A percentile compares a stretch with the other conserved stretches of the same genome.
Conservation (phyloP, 2,888 invertebrate species). For the Timema podura region DNA sequence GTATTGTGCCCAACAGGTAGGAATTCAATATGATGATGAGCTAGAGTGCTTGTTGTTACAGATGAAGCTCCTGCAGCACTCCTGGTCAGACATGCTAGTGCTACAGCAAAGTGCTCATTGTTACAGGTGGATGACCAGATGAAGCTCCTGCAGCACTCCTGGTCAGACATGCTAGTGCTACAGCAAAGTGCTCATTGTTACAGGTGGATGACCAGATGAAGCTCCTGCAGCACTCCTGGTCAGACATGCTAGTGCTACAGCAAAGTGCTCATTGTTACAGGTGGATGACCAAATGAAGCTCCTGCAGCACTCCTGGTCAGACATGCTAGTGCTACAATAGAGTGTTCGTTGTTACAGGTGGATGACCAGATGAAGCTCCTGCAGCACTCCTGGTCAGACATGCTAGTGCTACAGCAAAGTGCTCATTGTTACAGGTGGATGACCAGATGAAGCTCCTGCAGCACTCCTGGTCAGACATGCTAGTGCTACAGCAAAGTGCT, state of each 20-base stretch:
- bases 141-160: constrained; percentile 95
- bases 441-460: constrained; percentile 99
- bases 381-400: constrained; percentile 98
- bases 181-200: too few relatives aligned
- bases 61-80: constrained; percentile 96
- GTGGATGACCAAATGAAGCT: constrained; percentile 99
- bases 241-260: constrained; percentile 95
- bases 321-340: constrained; percentile 96
- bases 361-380: constrained; percentile 99
- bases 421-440: too few relatives aligned
- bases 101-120: too few relatives aligned
- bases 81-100: constrained; percentile 98
- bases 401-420: constrained; percentile 97
- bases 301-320: constrained; percentile 97
- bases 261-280: too few relatives aligned
- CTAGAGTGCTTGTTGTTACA: too few relatives aligned
- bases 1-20: too few relatives aligned
- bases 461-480: constrained; percentile 97
- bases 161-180: constrained; percentile 97
- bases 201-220: constrained; percentile 99
- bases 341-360: too few relatives aligned
- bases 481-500: constrained; percentile 97
- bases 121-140: constrained; percentile 99
- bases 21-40: too few relatives aligned
- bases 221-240: constrained; percentile 96